Evolutionary conservation across 2,113 vertebrate species (phyloP), one percentile per base, ranked within the genome.

Genomic region (Ibidorhyncha struthersii): DNA sequence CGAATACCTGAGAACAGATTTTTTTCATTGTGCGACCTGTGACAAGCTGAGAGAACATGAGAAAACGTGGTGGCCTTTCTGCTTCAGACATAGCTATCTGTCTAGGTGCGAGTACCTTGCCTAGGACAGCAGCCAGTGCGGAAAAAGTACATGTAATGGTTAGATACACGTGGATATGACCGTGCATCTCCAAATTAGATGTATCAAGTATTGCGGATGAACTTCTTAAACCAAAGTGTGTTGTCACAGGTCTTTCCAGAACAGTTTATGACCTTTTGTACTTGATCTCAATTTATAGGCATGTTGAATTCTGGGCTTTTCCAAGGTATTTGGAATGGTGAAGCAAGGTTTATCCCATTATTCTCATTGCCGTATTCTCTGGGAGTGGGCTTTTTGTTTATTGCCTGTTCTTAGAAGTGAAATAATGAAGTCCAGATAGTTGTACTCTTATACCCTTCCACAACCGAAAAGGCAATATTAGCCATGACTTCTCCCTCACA

Each of bases 1-100:
- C 1, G 32, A 36, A 61, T 38, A 76, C 36, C 8, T 41, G 32
- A 40, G n/a, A 91, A 41, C 8, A 82, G 56, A 69, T 83, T 89
- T 86, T 89, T 86, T 91, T 89, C 83, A 58, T 76, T 95, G 80
- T 94, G 38, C 83, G 63, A 61, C 90, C 73, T 77, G 19, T 90
- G 93, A 90, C 91, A 96, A 86, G 70, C 26, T 91, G 87, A 82
- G 81, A 89, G 89, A 85, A 85, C 38, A 14, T 50, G 53, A 82
- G 84, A 53, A 82, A 91, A 70, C 4, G 19, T 36, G 61, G 77
- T 70, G 66, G 53, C 58, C 71, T 91, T 94, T 92, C 59, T 89
- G 47, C 62, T 83, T 82, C 53, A 86, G 89, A 56, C 59, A 4
- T 65, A 79, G n/a, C 65, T 94, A 1, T 94, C 83, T 89, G 47